Conservation (phyloP, 30 jellyfish, hydroid and myxozoan species). For the Phacellophora camtschatica region DNA sequence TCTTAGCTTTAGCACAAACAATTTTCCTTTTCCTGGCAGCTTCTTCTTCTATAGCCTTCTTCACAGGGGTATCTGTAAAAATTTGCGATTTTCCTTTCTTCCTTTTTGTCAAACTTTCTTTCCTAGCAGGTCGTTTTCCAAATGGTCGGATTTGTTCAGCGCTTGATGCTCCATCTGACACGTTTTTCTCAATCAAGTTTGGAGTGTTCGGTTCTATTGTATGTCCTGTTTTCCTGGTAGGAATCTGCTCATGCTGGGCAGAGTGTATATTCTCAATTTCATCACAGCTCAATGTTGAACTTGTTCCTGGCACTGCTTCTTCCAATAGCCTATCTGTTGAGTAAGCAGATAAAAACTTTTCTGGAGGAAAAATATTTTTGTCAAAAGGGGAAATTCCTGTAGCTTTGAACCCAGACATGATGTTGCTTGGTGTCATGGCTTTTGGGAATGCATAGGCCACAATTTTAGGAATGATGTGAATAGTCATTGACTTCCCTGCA, state of each 20-base stretch:
- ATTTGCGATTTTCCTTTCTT: slow-evolving; percentile 1
- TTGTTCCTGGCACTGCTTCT: neutral
- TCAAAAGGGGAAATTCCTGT: slow-evolving; percentile 67
- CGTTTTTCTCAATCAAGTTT: neutral
- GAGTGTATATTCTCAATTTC: neutral
- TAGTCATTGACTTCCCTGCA: slow-evolving; percentile 63
- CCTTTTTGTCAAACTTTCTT: neutral
- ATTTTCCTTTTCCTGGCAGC: too few species aligned
- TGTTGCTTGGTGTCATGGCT: slow-evolving; percentile 66
- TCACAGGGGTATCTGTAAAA: slow-evolving; percentile 26
- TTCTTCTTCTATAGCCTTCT: neutral
- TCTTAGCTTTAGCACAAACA: too few species aligned
- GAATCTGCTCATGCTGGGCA: neutral
- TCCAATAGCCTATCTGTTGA: slow-evolving; percentile 21
- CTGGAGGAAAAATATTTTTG: slow-evolving; percentile 33
- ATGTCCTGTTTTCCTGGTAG: neutral
- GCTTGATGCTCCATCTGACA: neutral
- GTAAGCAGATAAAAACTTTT: slow-evolving; percentile 25
- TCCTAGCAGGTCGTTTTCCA: slow-evolving; percentile 15
- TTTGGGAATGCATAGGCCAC: slow-evolving; percentile 53
- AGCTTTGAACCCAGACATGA: slow-evolving; percentile 51
- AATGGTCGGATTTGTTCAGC: slow-evolving; percentile 42
- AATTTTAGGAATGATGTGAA: slow-evolving; percentile 33
- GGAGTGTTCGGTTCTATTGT: neutral
- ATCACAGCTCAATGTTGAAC: neutral